These are phyloP conservation scores for Seriola rivoliana DNA, from an alignment of 2,113 vertebrate species.

Conservation along the genomic window DNA sequence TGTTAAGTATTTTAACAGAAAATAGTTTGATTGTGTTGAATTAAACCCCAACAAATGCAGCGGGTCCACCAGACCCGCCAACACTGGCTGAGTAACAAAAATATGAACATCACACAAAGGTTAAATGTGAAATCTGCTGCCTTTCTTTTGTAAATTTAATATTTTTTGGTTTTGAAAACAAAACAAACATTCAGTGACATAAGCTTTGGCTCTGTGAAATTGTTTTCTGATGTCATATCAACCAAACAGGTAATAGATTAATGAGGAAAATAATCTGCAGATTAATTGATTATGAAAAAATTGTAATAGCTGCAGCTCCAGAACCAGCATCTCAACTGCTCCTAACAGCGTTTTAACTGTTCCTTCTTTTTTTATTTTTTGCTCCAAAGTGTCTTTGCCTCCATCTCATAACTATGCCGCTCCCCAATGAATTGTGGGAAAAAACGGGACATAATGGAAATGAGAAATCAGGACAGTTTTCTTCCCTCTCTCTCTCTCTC, in stretches of 20 bases:
- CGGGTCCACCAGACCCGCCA: too few relatives aligned
- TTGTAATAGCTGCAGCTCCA: neutral
- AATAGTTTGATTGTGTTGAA: too few relatives aligned
- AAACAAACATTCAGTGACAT: too few relatives aligned
- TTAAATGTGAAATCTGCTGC: too few relatives aligned
- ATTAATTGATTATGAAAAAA: neutral
- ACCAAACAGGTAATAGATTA: neutral
- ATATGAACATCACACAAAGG: too few relatives aligned
- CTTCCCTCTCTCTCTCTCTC: neutral
- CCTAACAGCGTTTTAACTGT: constrained; percentile 12
- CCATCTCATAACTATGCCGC: constrained; percentile 6
- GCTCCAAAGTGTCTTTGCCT: constrained; percentile 25
- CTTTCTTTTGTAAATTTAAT: too few relatives aligned
- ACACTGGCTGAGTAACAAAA: too few relatives aligned
- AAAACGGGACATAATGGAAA: constrained; percentile 63
- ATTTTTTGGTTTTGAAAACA: too few relatives aligned
- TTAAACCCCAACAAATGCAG: too few relatives aligned
- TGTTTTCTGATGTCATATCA: too few relatives aligned
- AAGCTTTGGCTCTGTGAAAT: too few relatives aligned
- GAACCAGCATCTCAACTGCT: neutral
- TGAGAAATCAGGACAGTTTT: constrained; percentile 68
- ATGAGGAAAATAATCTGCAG: neutral
- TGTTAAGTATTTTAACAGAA: too few relatives aligned
- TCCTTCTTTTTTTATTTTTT: constrained; percentile 4
- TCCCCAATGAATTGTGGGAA: constrained; percentile 61